Evolutionary conservation across 2,113 vertebrate genomes (phyloP), one percentile per base, ranked within the genome.

Genomic region (Pycnonotus jocosus): DNA sequence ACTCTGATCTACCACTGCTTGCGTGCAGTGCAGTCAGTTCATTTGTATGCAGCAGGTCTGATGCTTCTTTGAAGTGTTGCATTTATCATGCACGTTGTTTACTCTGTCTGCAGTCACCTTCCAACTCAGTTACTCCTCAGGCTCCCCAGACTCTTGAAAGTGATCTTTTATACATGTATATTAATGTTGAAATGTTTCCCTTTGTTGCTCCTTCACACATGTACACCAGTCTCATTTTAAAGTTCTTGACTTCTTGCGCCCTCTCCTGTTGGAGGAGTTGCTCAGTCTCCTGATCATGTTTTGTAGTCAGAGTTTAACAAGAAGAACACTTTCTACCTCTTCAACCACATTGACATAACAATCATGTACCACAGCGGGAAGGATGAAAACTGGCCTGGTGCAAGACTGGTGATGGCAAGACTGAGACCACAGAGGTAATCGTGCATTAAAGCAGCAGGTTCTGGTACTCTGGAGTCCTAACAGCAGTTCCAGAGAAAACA

Each of bases 271-370:
- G 53, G 81, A 83, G 94, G 91, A 81, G 16, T 69, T 95, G 27
- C 80, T 96, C 58, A 94, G 69, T 81, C 50, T 93, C 56, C 35
- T 90, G 9, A 73, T 93, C 12, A 48, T 96, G 28, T 95, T 96
- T 91, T 97, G 72, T 91, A 99, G 99, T 71, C 98, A 9, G 98
- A 98, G 79, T 99, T 99, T 96, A 98, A 98, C 97, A 98, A 98
- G 97, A 99, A 97, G 95, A 98, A 98, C 96, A 99, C 98, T 21
- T 99, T 97, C 95, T 99, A 99, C 86, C 91, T 99, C 82, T 99
- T 99, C 97, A 99, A 99, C 96, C 99, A 99, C 1, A 97, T 99
- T 92, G 98, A 99, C 83, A 99, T 99, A 92, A 98, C 96, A 74
- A 98, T 99, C 94, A 97, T 94, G 56, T 99, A 98, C 97, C 98